Base-by-base conservation (phyloP, 2,888 invertebrate species). In the Phaonia tiefii region DNA sequence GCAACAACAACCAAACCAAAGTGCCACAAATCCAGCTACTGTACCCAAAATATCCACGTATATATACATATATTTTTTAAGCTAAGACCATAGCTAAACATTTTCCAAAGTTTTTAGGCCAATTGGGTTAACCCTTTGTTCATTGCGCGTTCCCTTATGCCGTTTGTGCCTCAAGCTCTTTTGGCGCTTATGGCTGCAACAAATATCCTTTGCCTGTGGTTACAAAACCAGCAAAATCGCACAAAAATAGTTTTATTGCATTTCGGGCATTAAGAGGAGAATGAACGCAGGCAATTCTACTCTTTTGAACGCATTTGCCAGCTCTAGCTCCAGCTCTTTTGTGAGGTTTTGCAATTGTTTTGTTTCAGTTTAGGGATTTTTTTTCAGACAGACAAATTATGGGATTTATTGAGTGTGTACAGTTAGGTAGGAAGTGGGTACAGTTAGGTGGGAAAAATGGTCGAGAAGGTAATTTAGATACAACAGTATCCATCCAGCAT, bases 81-180 rank as follows among this genome's bases (percentile, higher is more conserved):
- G 54, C 54, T 10, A 60, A 75, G 60, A 51, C 1, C 39, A 60
- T 25, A 5, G 75, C 70, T 70, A 76, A 73, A 65, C 67, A 75
- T 74, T 71, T 73, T 56, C 58, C 26, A 67, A 74, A 65, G 46
- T 65, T 65, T 77, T 67, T 75, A 75, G 54, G 77, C 56, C 81
- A 81, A 81, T 86, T 86, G 86, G 86, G 85, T 85, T 85, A 75
- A 80, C 80, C 80, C 83, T 72, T 82, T 56, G 70, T 74, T 79
- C 77, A 76, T n/a, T n/a, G n/a, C n/a, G 31, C 31, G 73, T 69
- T 75, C 63, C 73, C 56, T 69, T 63, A 66, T 56, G 54, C 17
- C n/a, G n/a, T n/a, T n/a, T 78, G 51, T 60, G 78, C 78, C 31
- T 5, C 31, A 8, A 31, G 31, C 31, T 31, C 31, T 31, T 31